Evolutionary conservation across 2,888 invertebrate genomes (phyloP), one percentile per base, ranked within the genome.

Genomic region (Spodoptera picta): DNA sequence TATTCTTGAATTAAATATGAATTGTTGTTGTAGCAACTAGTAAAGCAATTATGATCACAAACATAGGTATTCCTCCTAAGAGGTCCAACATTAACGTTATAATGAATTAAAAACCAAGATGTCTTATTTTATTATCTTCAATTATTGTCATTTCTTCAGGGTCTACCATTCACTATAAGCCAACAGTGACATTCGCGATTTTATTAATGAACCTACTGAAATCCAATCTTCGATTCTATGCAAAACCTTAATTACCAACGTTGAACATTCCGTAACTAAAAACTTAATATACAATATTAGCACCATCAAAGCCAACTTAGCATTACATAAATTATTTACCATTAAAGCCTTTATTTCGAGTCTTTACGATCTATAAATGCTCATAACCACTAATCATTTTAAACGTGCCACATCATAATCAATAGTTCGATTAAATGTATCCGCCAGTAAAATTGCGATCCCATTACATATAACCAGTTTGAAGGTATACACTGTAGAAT

Each of bases 401-500:
- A 74, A 74, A 68, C 74, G 74, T 66, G 68, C 69, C 59, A 63
- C 62, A 49, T 24, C 56, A 50, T 80, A 79, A 79, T 79, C 79
- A 84, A 80, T 80, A 79, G 73, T 84, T 85, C 79, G 77, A 84
- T 84, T 81, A 83, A 82, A 79, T 78, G 81, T 82, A 77, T 80
- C 83, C 78, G 78, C 61, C 69, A 52, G 80, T 82, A 84, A 87
- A 87, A 86, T 87, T 84, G 87, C 86, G 75, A 82, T 81, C 80
- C 85, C 84, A 86, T 83, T 79, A 80, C 71, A 69, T 71, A 77
- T 67, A 90, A 92, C 93, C 90, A 85, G 93, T 92, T 90, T 73
- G 83, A 83, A 87, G 87, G 84, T 87, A 92, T 91, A 90, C 80
- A 88, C 88, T 90, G 90, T 87, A 90, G 92, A 90, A 91, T 89